Conservation (phyloP, 2,113 vertebrate species). For the Himantopus leucocephalus region DNA sequence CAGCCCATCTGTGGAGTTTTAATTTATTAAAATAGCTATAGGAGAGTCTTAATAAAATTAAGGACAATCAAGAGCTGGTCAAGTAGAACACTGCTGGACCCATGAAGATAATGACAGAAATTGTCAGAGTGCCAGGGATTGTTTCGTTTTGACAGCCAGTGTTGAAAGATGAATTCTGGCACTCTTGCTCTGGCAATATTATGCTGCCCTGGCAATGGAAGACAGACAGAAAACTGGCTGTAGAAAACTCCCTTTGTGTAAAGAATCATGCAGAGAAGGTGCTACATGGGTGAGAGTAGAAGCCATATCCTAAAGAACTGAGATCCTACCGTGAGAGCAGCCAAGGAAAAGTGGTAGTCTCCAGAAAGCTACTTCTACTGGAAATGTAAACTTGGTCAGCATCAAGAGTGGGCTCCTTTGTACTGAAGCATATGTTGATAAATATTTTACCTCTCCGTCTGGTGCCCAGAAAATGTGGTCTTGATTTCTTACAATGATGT, state of each 20-base stretch:
- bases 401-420: background rate
- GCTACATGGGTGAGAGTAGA: background rate
- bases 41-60: conserved; percentile 17
- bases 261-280: background rate
- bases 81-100: background rate
- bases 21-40: conserved; percentile 16
- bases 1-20: background rate
- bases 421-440: background rate
- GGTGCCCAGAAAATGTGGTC: background rate
- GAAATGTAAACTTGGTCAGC: background rate
- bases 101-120: background rate
- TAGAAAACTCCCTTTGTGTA: background rate
- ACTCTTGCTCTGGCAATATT: background rate
- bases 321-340: background rate
- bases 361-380: background rate
- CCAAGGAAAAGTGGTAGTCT: background rate
- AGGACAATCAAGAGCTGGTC: conserved; percentile 1
- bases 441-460: background rate
- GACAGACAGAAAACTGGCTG: background rate
- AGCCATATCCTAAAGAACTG: background rate
- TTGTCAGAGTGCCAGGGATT: background rate
- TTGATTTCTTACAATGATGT: background rate
- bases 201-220: background rate
- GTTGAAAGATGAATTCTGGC: conserved; percentile 15
- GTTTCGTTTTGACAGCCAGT: conserved; percentile 3